Evolutionary conservation across 2,113 vertebrate species (phyloP).

Genomic region (Oxyruncus cristatus): DNA sequence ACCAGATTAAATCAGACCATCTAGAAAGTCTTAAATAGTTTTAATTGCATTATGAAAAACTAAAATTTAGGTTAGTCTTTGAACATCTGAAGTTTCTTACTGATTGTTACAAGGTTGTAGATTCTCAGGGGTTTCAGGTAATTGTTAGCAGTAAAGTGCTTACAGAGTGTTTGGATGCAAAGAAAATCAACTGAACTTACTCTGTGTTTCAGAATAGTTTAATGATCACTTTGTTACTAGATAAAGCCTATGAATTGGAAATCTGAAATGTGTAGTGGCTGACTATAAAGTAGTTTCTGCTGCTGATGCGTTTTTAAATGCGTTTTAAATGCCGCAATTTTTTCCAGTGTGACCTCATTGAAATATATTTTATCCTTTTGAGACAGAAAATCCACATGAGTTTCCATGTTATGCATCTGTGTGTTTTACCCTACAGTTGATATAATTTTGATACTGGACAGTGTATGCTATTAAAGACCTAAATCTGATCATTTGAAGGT

Average conservation of each 20-base stretch:
- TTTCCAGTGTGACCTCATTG: slow-evolving; percentile 65
- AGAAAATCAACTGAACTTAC: slow-evolving; percentile 48
- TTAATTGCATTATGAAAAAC: not conserved
- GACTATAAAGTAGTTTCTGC: slow-evolving; percentile 65
- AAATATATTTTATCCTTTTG: slow-evolving; percentile 56
- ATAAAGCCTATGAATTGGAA: slow-evolving; percentile 54
- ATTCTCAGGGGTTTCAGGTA: slow-evolving; percentile 71
- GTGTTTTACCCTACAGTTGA: slow-evolving; percentile 44
- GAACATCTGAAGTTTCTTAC: slow-evolving; percentile 35
- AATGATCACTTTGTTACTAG: slow-evolving; percentile 64
- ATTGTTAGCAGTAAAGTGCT: slow-evolving; percentile 42
- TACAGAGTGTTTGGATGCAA: not conserved
- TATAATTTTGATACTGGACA: slow-evolving; percentile 32
- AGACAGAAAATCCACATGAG: slow-evolving; percentile 31
- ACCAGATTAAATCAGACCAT: slow-evolving; percentile 12
- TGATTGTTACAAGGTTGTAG: slow-evolving; percentile 49
- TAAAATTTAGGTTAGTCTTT: slow-evolving; percentile 21
- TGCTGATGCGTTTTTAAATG: slow-evolving; percentile 64
- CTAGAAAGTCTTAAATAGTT: slow-evolving; percentile 20
- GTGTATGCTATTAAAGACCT: slow-evolving; percentile 53
- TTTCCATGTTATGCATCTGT: slow-evolving; percentile 33
- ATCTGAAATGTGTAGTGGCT: slow-evolving; percentile 47
- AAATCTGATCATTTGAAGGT: slow-evolving; percentile 52
- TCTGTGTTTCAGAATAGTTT: slow-evolving; percentile 68
- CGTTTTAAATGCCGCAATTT: slow-evolving; percentile 52